Evolutionary conservation across 1,140 invertebrate species (phyloP).

Genomic region (Drosophila sucinea): DNA sequence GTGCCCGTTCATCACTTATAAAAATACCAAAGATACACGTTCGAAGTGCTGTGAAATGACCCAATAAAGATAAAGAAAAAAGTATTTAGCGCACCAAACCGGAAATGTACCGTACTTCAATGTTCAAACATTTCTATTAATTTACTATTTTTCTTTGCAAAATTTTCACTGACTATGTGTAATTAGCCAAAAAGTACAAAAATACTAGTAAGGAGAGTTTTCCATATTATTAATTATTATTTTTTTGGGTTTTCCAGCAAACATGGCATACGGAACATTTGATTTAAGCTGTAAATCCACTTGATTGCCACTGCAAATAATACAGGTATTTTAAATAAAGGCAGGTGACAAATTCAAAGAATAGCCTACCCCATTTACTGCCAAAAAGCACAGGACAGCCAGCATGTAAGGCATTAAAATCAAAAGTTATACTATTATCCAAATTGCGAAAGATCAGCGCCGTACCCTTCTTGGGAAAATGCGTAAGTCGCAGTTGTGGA

Average conservation of each 20-base stretch:
- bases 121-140: too few species aligned
- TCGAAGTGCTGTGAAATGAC: not conserved
- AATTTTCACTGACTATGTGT: too few species aligned
- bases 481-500: not conserved
- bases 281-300: not conserved
- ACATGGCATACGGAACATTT: not conserved
- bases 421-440: not conserved
- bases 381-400: not conserved
- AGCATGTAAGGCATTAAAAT: not conserved
- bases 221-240: too few species aligned
- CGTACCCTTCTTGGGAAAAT: constrained; percentile 13
- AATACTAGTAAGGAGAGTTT: too few species aligned
- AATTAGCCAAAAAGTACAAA: not conserved
- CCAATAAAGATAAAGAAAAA: not conserved
- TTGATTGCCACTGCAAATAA: not conserved
- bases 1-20: not conserved
- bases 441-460: constrained; percentile 9
- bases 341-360: not conserved
- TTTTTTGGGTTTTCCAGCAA: not conserved
- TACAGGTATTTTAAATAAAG: not conserved
- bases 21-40: not conserved
- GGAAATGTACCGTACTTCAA: too few species aligned
- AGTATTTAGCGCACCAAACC: too few species aligned
- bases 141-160: too few species aligned
- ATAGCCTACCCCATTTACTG: not conserved